Base-by-base conservation (phyloP, 2,113 vertebrate species). In the Peromyscus californicus region DNA sequence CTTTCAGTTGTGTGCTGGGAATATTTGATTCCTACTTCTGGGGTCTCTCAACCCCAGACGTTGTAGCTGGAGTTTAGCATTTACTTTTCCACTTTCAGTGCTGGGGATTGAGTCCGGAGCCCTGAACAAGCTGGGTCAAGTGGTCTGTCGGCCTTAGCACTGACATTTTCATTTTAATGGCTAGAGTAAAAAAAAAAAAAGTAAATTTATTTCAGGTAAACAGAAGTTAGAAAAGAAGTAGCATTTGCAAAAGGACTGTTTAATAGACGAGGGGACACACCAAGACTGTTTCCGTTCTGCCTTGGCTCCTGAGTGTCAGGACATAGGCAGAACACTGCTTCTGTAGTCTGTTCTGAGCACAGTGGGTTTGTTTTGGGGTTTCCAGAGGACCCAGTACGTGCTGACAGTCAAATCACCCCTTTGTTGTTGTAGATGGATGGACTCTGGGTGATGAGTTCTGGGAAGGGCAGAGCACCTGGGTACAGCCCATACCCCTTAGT, bases 141-240 rank as follows among this genome's bases (percentile, higher is more conserved):
- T 59, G 15, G 24, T 74, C 36, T 19, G 11, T 22, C 13, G 31
- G 42, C 67, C 48, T 72, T 51, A 89, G 87, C 6, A 39, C 36
- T 74, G 9, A 59, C 45, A 7, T 89, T 92, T 93, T 90, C 65
- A 29, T 94, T 93, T 91, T 83, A 87, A 87, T 90, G 78, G 93
- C 67, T 67, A 72, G 33, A 39, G 45, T 39, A 9, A 51, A 87
- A 13, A 90, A 9, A 48, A 87, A 13, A 90, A 74, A 39, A 65
- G 22, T 39, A 6, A 39, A 72, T 59, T 78, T 39, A 91, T 76
- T 97, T 96, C 82, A 89, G 79, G 51, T 94, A 75, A 42, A 54
- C 11, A 16, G 31, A 95, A 12, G 54, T 72, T 96, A 57, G 57
- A 85, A 78, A 83, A 63, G 74, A 95, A 17, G 89, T 96, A 88